A percentile compares a stretch with the other conserved stretches of the same genome.
These are phyloP conservation scores for Xanthorhoe spadicearia DNA, from an alignment of 2,888 invertebrate species.

Conservation along the genomic window DNA sequence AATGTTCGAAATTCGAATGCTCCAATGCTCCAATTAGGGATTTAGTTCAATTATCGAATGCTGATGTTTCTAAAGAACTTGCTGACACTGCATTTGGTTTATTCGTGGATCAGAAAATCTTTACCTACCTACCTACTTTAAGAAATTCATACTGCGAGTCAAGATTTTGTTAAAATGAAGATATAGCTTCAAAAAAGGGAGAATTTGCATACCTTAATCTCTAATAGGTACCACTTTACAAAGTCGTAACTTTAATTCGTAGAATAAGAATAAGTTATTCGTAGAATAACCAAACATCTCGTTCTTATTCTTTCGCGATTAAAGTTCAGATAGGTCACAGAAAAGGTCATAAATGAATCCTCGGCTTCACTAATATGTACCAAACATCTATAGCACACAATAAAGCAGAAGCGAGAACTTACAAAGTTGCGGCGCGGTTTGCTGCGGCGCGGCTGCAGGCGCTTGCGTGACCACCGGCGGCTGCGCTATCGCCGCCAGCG, in stretches of 20 bases:
- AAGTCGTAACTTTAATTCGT: too few relatives aligned
- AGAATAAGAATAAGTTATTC: too few relatives aligned
- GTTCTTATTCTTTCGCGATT: too few relatives aligned
- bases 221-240: too few relatives aligned
- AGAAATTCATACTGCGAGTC: not conserved
- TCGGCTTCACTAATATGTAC: too few relatives aligned
- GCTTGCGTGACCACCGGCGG: slow-evolving; percentile 82
- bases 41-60: slow-evolving; percentile 67
- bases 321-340: too few relatives aligned
- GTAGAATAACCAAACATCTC: too few relatives aligned
- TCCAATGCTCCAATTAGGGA: slow-evolving; percentile 64
- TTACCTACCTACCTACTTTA: not conserved
- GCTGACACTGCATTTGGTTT: slow-evolving; percentile 34
- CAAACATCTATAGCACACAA: not conserved
- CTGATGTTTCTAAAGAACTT: slow-evolving; percentile 45
- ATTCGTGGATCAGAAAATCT: not conserved
- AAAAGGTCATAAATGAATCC: too few relatives aligned
- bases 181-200: not conserved
- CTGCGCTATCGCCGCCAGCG: slow-evolving; percentile 92
- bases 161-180: not conserved
- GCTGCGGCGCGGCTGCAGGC: slow-evolving; percentile 71
- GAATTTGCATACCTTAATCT: not conserved
- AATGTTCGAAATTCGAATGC: slow-evolving; percentile 37
- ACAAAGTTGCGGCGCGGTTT: slow-evolving; percentile 75
- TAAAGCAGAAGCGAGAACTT: slow-evolving; percentile 51